Base-by-base conservation (phyloP, 1,140 invertebrate species). In the Zaprionus lachaisei region DNA sequence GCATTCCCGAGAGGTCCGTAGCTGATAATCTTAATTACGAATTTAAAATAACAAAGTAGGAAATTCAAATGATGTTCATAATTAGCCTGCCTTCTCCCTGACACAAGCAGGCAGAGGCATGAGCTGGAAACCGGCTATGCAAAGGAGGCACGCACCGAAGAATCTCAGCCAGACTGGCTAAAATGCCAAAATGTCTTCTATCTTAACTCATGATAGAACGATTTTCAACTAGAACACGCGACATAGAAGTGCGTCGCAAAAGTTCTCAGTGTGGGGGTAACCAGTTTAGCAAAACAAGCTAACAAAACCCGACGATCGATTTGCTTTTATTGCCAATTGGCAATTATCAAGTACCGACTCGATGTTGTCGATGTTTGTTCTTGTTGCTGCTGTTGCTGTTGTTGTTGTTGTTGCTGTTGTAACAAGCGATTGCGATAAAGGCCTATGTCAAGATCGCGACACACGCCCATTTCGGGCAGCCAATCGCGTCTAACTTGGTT, bases 381-480 rank as follows among this genome's bases (percentile, higher is more conserved):
- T 6, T 6, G 17, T 6, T 14, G 51, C 24, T 55, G 34, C 11
- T 63, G 47, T 54, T 20, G 20, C 20, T 1, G 20, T 20, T 47
- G 4, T 5, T 44, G 41, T n/a, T 44, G 41, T 9, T 44, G 41
- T 7, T 28, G 22, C 3, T 66, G 11, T 20, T 22, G 26, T 65
- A 15, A 51, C 22, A 28, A 44, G 34, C 17, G 6, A 41, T 22
- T 37, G 28, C 17, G 51, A 74, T 58, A 71, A 71, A 72, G 76
- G 77, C 72, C 80, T 80, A 58, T 75, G 77, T 68, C 84, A 89
- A 83, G 83, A 80, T 67, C 80, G 62, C 47, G 37, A 44, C 56
- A 72, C 83, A 86, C 83, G 63, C 77, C 83, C 72, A 70, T 61
- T 69, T 76, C 31, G n/a, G 44, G 9, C 11, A 41, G 22, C 79